phyloP scores from a whole-genome alignment of 1,140 invertebrate genomes.

The Papilio dardanus region DNA sequence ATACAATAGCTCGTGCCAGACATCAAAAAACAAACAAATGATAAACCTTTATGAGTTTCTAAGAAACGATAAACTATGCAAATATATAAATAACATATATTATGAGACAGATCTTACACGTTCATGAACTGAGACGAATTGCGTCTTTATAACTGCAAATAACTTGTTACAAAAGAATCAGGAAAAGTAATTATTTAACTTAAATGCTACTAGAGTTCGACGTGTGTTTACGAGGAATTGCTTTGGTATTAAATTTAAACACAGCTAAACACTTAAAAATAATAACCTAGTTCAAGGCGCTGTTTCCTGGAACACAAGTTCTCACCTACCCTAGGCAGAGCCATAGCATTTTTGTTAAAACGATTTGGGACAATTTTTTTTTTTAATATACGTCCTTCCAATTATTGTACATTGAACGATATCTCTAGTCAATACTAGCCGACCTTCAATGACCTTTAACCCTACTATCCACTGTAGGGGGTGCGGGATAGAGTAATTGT shows the following conservation, averaged over 20 bases:
- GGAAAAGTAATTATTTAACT: too few relatives aligned
- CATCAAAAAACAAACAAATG: constrained; percentile 30
- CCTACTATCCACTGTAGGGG: not conserved
- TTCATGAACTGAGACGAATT: not conserved
- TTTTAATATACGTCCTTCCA: too few relatives aligned
- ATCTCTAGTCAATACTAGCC: not conserved
- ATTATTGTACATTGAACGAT: not conserved
- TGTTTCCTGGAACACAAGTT: too few relatives aligned
- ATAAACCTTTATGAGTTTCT: constrained; percentile 25
- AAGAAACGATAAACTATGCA: constrained; percentile 30
- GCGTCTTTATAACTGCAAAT: not conserved
- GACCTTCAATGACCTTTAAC: not conserved
- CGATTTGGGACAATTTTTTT: too few relatives aligned
- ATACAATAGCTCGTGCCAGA: constrained; percentile 22
- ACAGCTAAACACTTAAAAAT: too few relatives aligned
- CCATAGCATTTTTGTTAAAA: too few relatives aligned
- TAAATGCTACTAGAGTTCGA: too few relatives aligned
- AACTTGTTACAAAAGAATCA: too few relatives aligned
- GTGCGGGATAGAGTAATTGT: not conserved
- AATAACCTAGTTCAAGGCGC: too few relatives aligned
- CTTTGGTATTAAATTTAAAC: too few relatives aligned
- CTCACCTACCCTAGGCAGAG: too few relatives aligned
- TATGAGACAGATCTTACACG: constrained; percentile 5
- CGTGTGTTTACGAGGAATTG: too few relatives aligned
- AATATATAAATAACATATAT: constrained; percentile 18